Evolutionary conservation across 2,113 vertebrate species (phyloP).

Genomic region (Isurus oxyrinchus): DNA sequence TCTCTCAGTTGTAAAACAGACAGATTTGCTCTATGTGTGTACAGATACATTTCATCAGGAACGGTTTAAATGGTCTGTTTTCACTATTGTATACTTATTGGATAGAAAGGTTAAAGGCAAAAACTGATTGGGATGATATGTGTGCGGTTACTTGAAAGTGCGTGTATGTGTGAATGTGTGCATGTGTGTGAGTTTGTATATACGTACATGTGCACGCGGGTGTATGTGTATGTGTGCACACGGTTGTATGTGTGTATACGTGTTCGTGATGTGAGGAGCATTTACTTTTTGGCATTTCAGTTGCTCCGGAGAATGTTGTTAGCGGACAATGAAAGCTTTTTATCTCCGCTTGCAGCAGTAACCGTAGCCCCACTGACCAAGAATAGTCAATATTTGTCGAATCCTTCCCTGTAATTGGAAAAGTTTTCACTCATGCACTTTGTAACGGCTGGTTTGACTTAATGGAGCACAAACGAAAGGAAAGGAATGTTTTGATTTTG

Average conservation of each 20-base stretch:
- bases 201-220: not conserved
- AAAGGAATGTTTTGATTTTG: slow-evolving; percentile 29
- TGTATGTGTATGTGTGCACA: not conserved
- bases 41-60: not conserved
- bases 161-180: too few species aligned
- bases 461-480: not conserved
- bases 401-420: slow-evolving; percentile 38
- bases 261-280: slow-evolving; percentile 12
- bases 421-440: slow-evolving; percentile 38
- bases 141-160: not conserved
- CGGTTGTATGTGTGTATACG: not conserved
- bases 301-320: slow-evolving; percentile 25
- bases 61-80: not conserved
- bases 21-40: not conserved
- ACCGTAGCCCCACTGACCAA: slow-evolving; percentile 38
- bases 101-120: not conserved
- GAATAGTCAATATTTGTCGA: slow-evolving; percentile 39
- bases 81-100: not conserved
- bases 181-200: not conserved
- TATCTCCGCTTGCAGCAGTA: slow-evolving; percentile 36
- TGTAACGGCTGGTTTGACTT: slow-evolving; percentile 30
- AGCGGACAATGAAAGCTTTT: slow-evolving; percentile 38
- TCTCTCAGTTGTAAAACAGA: not conserved
- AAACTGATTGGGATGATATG: not conserved
- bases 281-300: slow-evolving; percentile 38